Evolutionary conservation across 2,797 vertebrate genomes (phyloP).

Genomic region (Miopithecus talapoin): DNA sequence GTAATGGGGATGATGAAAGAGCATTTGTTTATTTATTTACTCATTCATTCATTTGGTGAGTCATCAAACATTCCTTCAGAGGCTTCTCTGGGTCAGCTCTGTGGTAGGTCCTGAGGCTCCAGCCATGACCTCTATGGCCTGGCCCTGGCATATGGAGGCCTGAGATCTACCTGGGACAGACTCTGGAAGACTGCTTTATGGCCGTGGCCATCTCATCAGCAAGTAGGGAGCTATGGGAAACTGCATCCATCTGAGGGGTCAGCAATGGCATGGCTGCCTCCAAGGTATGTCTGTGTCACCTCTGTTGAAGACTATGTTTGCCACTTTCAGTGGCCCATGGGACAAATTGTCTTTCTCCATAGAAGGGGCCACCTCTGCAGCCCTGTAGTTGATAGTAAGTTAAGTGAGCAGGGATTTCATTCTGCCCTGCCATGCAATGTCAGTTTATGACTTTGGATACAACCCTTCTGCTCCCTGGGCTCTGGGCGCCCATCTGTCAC

Average conservation of each 20-base stretch:
- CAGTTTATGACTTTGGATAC: not conserved
- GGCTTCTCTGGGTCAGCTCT: not conserved
- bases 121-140: not conserved
- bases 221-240: fast-evolving
- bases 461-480: not conserved
- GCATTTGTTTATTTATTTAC: not conserved
- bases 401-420: not conserved
- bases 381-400: not conserved
- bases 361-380: not conserved
- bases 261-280: not conserved
- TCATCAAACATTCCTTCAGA: not conserved
- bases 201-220: not conserved
- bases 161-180: not conserved
- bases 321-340: not conserved
- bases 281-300: not conserved
- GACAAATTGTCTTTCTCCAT: not conserved
- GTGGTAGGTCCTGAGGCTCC: not conserved
- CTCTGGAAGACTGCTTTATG: not conserved
- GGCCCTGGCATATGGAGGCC: not conserved
- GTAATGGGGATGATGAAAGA: not conserved
- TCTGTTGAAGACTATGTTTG: not conserved
- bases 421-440: not conserved
- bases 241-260: not conserved
- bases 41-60: not conserved
- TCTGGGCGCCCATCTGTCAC: not conserved